Conservation (phyloP, 2,888 invertebrate genomes). For the Pristionchus arcanus region DNA sequence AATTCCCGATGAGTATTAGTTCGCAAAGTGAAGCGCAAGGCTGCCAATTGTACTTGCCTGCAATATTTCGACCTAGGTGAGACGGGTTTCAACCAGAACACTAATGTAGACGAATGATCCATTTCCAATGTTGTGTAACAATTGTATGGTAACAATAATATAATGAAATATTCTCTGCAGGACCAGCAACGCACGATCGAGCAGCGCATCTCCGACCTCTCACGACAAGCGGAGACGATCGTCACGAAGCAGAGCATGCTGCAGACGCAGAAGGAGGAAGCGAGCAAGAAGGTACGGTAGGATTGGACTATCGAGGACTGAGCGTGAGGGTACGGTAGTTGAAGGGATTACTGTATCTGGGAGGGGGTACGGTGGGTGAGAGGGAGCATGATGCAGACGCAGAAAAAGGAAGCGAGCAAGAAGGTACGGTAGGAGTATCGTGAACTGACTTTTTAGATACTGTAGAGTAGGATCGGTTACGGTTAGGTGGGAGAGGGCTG, state of each 20-base stretch:
- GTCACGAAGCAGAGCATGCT: conserved; percentile 72
- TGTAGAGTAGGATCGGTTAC: neutral
- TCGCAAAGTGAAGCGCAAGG: neutral
- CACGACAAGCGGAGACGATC: conserved; percentile 72
- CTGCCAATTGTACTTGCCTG: neutral
- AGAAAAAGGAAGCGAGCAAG: conserved; percentile 70
- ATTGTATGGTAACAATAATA: neutral
- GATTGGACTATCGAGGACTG: neutral
- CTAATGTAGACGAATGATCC: neutral
- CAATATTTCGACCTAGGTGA: neutral
- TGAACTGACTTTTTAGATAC: too few species aligned
- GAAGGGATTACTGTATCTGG: too few species aligned
- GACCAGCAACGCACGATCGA: conserved; percentile 71
- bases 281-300: conserved; percentile 63
- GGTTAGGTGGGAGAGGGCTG: too few species aligned
- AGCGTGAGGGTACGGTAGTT: conserved; percentile 24
- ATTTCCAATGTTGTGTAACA: neutral
- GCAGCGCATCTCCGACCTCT: conserved; percentile 68
- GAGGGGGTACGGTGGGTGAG: too few species aligned
- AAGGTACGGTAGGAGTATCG: conserved; percentile 59
- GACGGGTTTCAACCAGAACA: neutral
- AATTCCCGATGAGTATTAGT: too few species aligned
- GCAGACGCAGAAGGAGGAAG: conserved; percentile 70
- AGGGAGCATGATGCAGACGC: conserved; percentile 66
- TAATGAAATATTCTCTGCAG: conserved; percentile 66